Percentiles rank a stretch among this genome's conserved stretches.
Conservation (phyloP, 1,140 invertebrate genomes). For the Monomorium pharaonis region DNA sequence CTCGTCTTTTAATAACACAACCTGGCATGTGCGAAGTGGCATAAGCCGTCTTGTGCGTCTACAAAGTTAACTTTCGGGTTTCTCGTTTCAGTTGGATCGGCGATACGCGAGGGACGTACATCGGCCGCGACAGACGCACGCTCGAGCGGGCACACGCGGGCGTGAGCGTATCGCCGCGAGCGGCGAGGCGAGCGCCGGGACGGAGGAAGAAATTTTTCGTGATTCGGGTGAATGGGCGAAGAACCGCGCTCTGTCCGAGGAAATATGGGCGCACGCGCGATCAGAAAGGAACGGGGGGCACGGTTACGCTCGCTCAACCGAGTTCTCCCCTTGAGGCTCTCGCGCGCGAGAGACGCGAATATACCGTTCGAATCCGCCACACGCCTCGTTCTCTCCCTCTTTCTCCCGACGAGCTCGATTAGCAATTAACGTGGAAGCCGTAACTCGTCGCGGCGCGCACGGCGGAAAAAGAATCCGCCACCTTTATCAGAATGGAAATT, state of each 20-base stretch:
- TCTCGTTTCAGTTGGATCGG: constrained; percentile 31
- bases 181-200: constrained; percentile 44
- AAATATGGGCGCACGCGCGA: constrained; percentile 14
- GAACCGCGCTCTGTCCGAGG: constrained; percentile 65
- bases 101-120: constrained; percentile 51
- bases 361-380: constrained; percentile 64
- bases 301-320: constrained; percentile 63
- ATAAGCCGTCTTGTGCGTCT: not conserved
- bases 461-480: constrained; percentile 72
- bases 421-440: constrained; percentile 83
- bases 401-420: constrained; percentile 79
- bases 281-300: not conserved
- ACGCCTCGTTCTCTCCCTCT: constrained; percentile 34
- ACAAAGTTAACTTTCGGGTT: constrained; percentile 27
- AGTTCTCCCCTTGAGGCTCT: constrained; percentile 25
- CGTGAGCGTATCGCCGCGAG: constrained; percentile 50
- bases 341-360: constrained; percentile 27
- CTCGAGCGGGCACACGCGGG: constrained; percentile 59
- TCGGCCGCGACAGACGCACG: constrained; percentile 67
- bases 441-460: constrained; percentile 76
- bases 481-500: constrained; percentile 83
- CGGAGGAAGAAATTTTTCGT: constrained; percentile 79
- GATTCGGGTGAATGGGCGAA: constrained; percentile 84
- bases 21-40: not conserved
- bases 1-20: not conserved